Base-by-base conservation (phyloP, 2,797 vertebrate genomes). In the Halcyon leucocephala region DNA sequence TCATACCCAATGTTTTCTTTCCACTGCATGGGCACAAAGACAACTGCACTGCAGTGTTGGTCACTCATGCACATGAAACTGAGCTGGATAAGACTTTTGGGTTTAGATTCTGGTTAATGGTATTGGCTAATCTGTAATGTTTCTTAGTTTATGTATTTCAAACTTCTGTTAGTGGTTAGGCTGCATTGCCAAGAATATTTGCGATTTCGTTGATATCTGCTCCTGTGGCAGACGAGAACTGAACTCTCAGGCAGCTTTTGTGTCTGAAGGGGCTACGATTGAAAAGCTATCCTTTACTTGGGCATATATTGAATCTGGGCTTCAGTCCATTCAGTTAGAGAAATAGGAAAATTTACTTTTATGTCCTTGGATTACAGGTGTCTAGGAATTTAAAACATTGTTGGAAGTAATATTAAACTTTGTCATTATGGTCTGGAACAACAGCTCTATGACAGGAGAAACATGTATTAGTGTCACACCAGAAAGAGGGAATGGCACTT, bases 11-110 rank as follows among this genome's bases (percentile, higher is more conserved):
- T 37, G 37, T 76, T 79, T 82, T 62, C 37, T 83, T 28, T 72
- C 13, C 33, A 7, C 7, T 24, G 22, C 0, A 1, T 3, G 4
- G 14, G 4, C 42, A 46, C 14, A 37, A 64, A 41, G 11, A 22
- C 7, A 72, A 29, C 3, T 44, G 10, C 24, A 28, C 6, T 35
- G 24, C 14, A 31, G 52, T 29, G 33, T 61, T 65, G 25, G n/a
- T n/a, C 39, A 7, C 74, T 85, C 61, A 57, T 8, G 54, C 48
- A 85, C 69, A n/a, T 12, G 18, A 64, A 77, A 31, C 17, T 71
- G 41, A 79, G 26, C 26, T 69, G 11, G 19, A 2, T 7, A 24
- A 79, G n/a, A 35, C 10, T 58, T 46, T 7, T 37, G 18, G 7
- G 15, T 57, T 83, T 66, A 58, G 18, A 60, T 26, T 76, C 16